A percentile compares a stretch with the other conserved stretches of the same genome.
These are phyloP conservation scores for Phrynocephalus forsythii DNA, from an alignment of 2,797 vertebrate species.

Conservation along the genomic window DNA sequence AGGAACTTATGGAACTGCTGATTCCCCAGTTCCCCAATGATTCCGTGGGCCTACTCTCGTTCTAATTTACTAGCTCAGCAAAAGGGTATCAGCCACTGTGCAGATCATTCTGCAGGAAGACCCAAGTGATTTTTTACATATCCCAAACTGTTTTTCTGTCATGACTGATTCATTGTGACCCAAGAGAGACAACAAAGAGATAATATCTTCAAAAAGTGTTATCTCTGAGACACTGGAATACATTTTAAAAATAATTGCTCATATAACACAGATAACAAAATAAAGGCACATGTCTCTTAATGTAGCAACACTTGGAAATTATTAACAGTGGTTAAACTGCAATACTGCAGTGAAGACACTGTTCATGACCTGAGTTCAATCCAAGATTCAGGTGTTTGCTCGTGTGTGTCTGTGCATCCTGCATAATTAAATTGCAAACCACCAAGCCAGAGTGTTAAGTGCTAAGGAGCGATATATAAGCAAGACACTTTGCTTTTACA, in stretches of 20 bases:
- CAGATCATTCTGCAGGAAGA: slow-evolving; percentile 18
- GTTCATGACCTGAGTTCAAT: too few species aligned
- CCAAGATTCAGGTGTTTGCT: too few species aligned
- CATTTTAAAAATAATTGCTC: not conserved
- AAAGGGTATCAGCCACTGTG: not conserved
- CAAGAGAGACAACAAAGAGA: not conserved
- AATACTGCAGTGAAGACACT: too few species aligned
- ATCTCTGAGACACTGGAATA: slow-evolving; percentile 9
- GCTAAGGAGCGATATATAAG: too few species aligned
- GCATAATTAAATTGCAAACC: too few species aligned
- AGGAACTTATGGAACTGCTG: too few species aligned
- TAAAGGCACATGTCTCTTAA: slow-evolving; percentile 4
- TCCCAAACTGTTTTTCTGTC: not conserved
- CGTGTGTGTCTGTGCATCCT: too few species aligned
- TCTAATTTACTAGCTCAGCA: not conserved
- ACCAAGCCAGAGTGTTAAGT: too few species aligned
- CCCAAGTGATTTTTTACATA: not conserved
- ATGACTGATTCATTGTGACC: slow-evolving; percentile 43
- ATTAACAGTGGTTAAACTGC: not conserved
- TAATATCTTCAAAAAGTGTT: not conserved
- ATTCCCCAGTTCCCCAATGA: too few species aligned
- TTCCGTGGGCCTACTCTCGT: not conserved
- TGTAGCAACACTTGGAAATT: slow-evolving; percentile 46
- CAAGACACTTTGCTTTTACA: not conserved
- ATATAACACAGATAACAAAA: slow-evolving; percentile 9